Percentiles rank a stretch among this genome's conserved stretches.
These are phyloP conservation scores for Mus pahari DNA, from an alignment of 2,113 vertebrate species.

Conservation along the genomic window DNA sequence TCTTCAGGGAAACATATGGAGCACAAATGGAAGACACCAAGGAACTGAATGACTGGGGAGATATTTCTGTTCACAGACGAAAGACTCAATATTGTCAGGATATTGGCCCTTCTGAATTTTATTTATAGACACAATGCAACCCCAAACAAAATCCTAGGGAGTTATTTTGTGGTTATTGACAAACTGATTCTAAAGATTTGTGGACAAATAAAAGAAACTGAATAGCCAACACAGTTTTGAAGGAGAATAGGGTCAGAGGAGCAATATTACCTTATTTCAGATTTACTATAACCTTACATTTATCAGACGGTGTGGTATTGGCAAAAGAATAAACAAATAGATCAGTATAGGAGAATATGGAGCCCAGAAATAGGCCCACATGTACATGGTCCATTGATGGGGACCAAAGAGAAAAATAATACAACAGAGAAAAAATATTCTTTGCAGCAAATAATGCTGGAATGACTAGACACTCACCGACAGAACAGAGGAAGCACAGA, in stretches of 20 bases:
- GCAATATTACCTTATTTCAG: not conserved
- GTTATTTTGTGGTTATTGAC: conserved; percentile 5
- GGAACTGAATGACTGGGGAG: not conserved
- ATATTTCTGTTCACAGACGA: not conserved
- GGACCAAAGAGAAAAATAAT: not conserved
- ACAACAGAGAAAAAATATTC: not conserved
- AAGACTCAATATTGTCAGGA: conserved; percentile 3
- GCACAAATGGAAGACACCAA: not conserved
- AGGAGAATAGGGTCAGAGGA: conserved; percentile 3
- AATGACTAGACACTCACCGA: not conserved
- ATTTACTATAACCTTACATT: not conserved
- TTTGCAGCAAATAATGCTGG: not conserved
- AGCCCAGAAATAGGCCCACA: not conserved
- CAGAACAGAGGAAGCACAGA: not conserved
- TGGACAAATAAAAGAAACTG: not conserved
- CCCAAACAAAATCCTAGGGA: not conserved
- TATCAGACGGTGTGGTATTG: not conserved
- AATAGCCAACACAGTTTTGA: not conserved
- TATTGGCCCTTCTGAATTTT: not conserved
- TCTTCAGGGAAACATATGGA: not conserved
- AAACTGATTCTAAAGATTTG: conserved; percentile 28
- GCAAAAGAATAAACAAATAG: not conserved
- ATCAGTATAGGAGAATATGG: not conserved
- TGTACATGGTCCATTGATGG: not conserved
- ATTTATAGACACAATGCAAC: conserved; percentile 8